phyloP scores from a whole-genome alignment of 2,113 vertebrate genomes.

The Saccopteryx leptura region DNA sequence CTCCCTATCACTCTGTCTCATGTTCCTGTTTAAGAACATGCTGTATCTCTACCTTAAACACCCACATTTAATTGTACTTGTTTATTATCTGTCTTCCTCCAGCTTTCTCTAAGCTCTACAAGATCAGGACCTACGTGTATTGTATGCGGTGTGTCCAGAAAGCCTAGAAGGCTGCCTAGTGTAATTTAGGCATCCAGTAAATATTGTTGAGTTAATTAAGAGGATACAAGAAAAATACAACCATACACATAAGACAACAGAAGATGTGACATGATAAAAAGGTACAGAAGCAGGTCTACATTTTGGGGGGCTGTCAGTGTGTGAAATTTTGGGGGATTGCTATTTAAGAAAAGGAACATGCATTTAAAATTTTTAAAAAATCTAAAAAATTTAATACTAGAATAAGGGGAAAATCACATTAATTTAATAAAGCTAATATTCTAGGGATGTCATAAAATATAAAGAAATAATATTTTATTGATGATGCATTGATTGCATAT shows the following conservation, averaged over 20 bases:
- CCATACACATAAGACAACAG: neutral
- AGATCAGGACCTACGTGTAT: neutral
- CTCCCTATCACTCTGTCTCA: neutral
- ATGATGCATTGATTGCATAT: neutral
- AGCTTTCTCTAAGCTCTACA: neutral
- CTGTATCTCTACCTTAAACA: neutral
- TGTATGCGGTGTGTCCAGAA: neutral
- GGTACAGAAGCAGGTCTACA: neutral
- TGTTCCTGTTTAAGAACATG: neutral
- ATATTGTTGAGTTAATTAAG: neutral
- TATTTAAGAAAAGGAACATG: conserved; percentile 25
- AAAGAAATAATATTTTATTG: conserved; percentile 37
- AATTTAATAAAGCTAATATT: conserved; percentile 15
- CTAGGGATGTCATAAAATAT: neutral
- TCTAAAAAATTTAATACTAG: neutral
- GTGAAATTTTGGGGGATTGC: neutral
- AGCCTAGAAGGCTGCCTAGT: neutral
- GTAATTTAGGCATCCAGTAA: neutral
- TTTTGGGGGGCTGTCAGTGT: neutral
- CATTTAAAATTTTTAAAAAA: neutral
- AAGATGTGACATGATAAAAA: neutral
- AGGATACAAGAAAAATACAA: neutral
- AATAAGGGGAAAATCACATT: neutral
- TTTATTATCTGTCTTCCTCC: neutral
- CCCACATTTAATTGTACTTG: neutral